Conservation (phyloP, 1,140 invertebrate species). For the Halesus radiatus region DNA sequence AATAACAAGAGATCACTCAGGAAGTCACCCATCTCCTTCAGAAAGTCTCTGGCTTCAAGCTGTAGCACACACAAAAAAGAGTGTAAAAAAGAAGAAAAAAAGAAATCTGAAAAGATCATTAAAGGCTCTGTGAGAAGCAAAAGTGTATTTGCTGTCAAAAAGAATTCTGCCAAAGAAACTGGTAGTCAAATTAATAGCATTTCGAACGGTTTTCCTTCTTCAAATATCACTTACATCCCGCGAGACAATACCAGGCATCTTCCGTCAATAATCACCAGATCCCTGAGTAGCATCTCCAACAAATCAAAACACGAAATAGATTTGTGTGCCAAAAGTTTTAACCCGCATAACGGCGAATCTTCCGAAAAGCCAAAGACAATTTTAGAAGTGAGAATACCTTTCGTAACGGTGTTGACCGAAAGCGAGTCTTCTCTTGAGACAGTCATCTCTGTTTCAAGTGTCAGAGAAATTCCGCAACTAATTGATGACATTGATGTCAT, state of each 20-base stretch:
- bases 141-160: neutral
- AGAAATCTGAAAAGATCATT: constrained; percentile 27
- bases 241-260: constrained; percentile 20
- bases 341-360: constrained; percentile 18
- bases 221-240: constrained; percentile 7
- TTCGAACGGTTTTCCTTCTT: neutral
- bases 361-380: constrained; percentile 27
- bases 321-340: constrained; percentile 34
- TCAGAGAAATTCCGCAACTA: neutral
- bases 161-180: neutral
- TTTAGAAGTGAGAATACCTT: constrained; percentile 47
- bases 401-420: constrained; percentile 14
- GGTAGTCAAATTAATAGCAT: neutral
- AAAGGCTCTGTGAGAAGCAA: constrained; percentile 26
- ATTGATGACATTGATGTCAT: neutral
- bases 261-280: constrained; percentile 49
- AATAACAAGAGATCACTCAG: constrained; percentile 2
- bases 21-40: constrained; percentile 19
- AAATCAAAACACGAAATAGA: constrained; percentile 28
- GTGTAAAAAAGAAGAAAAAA: constrained; percentile 28
- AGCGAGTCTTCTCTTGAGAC: constrained; percentile 38
- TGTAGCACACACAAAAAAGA: neutral
- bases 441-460: neutral
- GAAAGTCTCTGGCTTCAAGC: neutral
- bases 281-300: constrained; percentile 32